These are phyloP conservation scores for Zygaena filipendulae DNA, from an alignment of 2,888 invertebrate species.

Conservation along the genomic window DNA sequence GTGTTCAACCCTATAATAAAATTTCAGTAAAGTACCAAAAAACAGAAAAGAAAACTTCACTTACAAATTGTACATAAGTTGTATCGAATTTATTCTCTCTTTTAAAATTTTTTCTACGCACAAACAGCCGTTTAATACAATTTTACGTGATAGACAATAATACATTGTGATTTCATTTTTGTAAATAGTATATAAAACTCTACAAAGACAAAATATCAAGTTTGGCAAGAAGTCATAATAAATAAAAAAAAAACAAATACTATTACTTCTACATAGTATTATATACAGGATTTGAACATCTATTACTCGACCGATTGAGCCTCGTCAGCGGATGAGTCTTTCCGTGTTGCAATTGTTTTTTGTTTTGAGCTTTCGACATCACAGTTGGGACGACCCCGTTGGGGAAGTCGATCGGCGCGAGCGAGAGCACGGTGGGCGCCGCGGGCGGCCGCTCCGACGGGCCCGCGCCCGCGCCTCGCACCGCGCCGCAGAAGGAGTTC, in stretches of 20 bases:
- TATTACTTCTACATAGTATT: slow-evolving; percentile 84
- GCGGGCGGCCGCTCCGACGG: slow-evolving; percentile 37
- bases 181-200: slow-evolving; percentile 67
- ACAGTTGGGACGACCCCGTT: slow-evolving; percentile 74
- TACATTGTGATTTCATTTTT: slow-evolving; percentile 62
- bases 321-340: slow-evolving; percentile 92
- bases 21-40: background rate
- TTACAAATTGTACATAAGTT: slow-evolving; percentile 61
- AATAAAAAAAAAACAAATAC: slow-evolving; percentile 60
- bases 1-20: background rate
- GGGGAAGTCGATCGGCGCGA: slow-evolving; percentile 55
- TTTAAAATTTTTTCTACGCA: slow-evolving; percentile 57
- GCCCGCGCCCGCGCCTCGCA: slow-evolving; percentile 20
- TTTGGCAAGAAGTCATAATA: slow-evolving; percentile 68
- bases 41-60: background rate
- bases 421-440: slow-evolving; percentile 43
- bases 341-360: slow-evolving; percentile 89
- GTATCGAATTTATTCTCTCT: slow-evolving; percentile 60
- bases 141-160: slow-evolving; percentile 59
- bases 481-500: slow-evolving; percentile 28
- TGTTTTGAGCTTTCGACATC: slow-evolving; percentile 77
- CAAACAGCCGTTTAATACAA: slow-evolving; percentile 61
- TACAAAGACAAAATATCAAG: slow-evolving; percentile 66
- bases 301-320: slow-evolving; percentile 78
- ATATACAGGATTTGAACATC: slow-evolving; percentile 84